Evolutionary conservation across 2,797 vertebrate genomes (phyloP).

Genomic region (Chelidonichthys spinosus): DNA sequence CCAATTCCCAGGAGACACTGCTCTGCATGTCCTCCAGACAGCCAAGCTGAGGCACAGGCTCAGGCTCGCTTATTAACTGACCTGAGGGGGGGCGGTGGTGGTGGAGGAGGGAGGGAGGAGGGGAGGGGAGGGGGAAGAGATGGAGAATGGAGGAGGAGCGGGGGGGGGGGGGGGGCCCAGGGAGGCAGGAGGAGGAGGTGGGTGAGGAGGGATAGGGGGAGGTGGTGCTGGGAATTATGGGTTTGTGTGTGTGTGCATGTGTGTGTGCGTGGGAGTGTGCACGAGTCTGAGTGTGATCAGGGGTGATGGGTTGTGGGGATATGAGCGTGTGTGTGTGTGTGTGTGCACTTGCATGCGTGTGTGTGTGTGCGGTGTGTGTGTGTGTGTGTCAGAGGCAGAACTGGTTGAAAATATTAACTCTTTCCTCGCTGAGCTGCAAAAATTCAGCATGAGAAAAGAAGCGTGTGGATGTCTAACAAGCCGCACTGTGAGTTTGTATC

Average conservation of each 20-base stretch:
- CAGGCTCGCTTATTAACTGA: slow-evolving; percentile 91
- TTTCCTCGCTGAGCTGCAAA: slow-evolving; percentile 70
- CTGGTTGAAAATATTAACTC: slow-evolving; percentile 84
- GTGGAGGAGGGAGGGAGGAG: slow-evolving; percentile 43
- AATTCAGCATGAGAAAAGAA: slow-evolving; percentile 63
- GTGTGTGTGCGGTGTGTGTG: slow-evolving; percentile 36
- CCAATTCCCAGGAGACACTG: slow-evolving; percentile 92
- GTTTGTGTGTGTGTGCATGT: slow-evolving; percentile 59
- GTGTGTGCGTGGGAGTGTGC: slow-evolving; percentile 27
- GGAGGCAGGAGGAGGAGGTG: slow-evolving; percentile 62
- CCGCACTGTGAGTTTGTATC: slow-evolving; percentile 43
- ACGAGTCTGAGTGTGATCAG: slow-evolving; percentile 45
- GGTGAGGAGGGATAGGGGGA: slow-evolving; percentile 41
- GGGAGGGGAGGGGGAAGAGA: slow-evolving; percentile 32
- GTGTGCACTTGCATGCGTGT: slow-evolving; percentile 8
- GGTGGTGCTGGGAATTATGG: slow-evolving; percentile 78
- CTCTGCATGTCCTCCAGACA: slow-evolving; percentile 90
- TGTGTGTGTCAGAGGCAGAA: slow-evolving; percentile 76
- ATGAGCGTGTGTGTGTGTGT: slow-evolving; percentile 8
- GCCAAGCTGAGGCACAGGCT: slow-evolving; percentile 86
- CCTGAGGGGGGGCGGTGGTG: slow-evolving; percentile 78
- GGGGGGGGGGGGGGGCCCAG: slow-evolving; percentile 55
- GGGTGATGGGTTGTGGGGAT: slow-evolving; percentile 55
- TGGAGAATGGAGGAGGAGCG: slow-evolving; percentile 41
- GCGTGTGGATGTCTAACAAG: slow-evolving; percentile 58